Conservation (phyloP, 2,113 vertebrate species). For the Brachyistius frenatus region DNA sequence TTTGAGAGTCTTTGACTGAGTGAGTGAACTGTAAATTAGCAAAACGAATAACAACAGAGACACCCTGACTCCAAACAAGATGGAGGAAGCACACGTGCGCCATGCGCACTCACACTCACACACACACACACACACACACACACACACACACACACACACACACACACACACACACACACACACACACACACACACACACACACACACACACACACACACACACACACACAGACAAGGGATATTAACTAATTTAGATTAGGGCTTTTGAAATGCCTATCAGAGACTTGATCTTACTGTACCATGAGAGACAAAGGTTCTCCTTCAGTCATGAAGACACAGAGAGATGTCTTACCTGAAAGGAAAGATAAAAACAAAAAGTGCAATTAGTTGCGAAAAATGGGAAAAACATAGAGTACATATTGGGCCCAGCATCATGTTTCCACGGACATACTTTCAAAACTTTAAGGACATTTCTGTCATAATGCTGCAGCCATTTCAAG, state of each 20-base stretch:
- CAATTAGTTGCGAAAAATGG: slow-evolving; percentile 3
- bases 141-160: too few relatives aligned
- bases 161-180: background rate
- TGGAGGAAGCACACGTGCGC: background rate
- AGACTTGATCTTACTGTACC: slow-evolving; percentile 42
- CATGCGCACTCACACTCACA: background rate
- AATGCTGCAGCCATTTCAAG: background rate
- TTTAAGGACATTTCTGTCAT: background rate
- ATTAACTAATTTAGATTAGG: slow-evolving; percentile 24
- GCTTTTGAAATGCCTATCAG: slow-evolving; percentile 17
- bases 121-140: background rate
- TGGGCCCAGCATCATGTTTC: background rate
- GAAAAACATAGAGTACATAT: background rate
- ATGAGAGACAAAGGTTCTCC: slow-evolving; percentile 32
- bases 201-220: background rate
- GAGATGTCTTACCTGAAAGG: slow-evolving; percentile 50
- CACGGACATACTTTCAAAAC: background rate
- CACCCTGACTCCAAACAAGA: slow-evolving; percentile 48
- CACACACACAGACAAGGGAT: background rate
- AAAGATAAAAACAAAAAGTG: slow-evolving; percentile 24
- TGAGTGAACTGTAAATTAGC: slow-evolving; percentile 73
- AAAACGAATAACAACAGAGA: slow-evolving; percentile 68
- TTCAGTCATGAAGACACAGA: slow-evolving; percentile 34
- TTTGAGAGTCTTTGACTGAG: slow-evolving; percentile 65
- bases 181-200: too few relatives aligned